Percentiles rank a stretch among this genome's conserved stretches.
Evolutionary conservation across 2,888 invertebrate species (phyloP).

Genomic region (Ichneumon xanthorius): DNA sequence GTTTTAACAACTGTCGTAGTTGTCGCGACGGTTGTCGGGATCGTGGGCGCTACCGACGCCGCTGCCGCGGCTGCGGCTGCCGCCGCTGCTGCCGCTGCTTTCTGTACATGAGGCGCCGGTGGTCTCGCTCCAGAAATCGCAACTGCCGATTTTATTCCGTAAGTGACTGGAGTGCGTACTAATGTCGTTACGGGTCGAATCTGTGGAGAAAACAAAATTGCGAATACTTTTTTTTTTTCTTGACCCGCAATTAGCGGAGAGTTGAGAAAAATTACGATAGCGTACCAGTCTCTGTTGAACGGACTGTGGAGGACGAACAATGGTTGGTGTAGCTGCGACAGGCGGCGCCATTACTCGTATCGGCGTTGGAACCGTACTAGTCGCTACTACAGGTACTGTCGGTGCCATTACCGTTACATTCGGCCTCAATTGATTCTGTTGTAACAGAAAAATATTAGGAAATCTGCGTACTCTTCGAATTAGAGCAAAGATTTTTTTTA

Average conservation of each 20-base stretch:
- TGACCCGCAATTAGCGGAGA: neutral
- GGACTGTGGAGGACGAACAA: conserved; percentile 86
- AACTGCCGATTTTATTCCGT: conserved; percentile 81
- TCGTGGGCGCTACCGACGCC: conserved; percentile 35
- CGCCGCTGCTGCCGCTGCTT: conserved; percentile 72
- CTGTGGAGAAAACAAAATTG: conserved; percentile 69
- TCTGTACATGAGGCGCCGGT: conserved; percentile 77
- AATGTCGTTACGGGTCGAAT: conserved; percentile 82
- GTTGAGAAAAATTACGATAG: neutral
- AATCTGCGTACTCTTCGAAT: conserved; percentile 47
- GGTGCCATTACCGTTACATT: conserved; percentile 83
- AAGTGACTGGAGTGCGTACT: conserved; percentile 80
- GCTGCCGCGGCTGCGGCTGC: conserved; percentile 69
- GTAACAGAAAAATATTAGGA: conserved; percentile 70
- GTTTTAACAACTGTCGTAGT: conserved; percentile 82
- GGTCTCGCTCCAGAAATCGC: conserved; percentile 78
- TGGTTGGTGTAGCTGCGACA: conserved; percentile 83
- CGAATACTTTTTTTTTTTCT: neutral
- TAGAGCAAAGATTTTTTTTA: neutral
- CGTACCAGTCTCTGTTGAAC: conserved; percentile 87
- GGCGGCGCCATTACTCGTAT: conserved; percentile 88
- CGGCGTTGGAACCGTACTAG: conserved; percentile 86
- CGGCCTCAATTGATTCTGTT: conserved; percentile 86
- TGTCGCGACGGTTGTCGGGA: conserved; percentile 74
- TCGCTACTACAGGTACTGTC: conserved; percentile 75